Conservation (phyloP, 2,797 vertebrate species). For the Pseudochromis fuscus region DNA sequence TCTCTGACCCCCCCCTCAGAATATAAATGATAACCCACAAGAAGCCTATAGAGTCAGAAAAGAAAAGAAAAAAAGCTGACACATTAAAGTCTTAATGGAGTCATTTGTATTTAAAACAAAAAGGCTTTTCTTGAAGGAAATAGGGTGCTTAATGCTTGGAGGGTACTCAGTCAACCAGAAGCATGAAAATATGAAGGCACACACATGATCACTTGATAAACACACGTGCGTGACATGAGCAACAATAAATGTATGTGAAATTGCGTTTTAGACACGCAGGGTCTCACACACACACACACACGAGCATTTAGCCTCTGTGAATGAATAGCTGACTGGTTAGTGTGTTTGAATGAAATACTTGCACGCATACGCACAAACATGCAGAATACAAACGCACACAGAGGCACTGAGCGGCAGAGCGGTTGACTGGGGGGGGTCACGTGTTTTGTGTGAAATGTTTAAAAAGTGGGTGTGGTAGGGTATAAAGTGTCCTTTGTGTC, state of each 20-base stretch:
- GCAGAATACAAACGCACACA: constrained; percentile 30
- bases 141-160: constrained; percentile 21
- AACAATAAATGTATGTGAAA: constrained; percentile 31
- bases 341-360: constrained; percentile 41
- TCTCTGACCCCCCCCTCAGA: constrained; percentile 12
- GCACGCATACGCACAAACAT: constrained; percentile 30
- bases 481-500: constrained; percentile 50
- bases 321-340: constrained; percentile 53
- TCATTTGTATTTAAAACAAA: constrained; percentile 6
- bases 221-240: constrained; percentile 44
- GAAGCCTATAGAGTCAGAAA: neutral
- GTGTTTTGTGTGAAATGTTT: constrained; percentile 50
- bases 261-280: constrained; percentile 38
- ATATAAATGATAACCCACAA: constrained; percentile 17
- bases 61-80: constrained; percentile 24
- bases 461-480: constrained; percentile 59
- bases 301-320: constrained; percentile 31
- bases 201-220: constrained; percentile 29
- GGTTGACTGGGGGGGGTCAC: constrained; percentile 60
- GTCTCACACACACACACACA: constrained; percentile 33
- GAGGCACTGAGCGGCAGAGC: constrained; percentile 34
- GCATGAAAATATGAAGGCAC: constrained; percentile 35
- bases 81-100: constrained; percentile 19
- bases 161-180: constrained; percentile 39
- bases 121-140: constrained; percentile 11